phyloP scores from a whole-genome alignment of 2,113 vertebrate genomes.

The Ovis aries region ARS-UI_Ramb_v3.0 NC_056056.1:22727001-22727500 shows the following conservation, averaged over 20 bases:
- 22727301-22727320: background rate
- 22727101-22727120: background rate
- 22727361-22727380: conserved; percentile 31
- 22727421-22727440: conserved; percentile 75
- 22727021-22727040: background rate
- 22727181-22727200: background rate
- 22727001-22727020: background rate
- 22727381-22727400: conserved; percentile 53
- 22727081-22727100: background rate
- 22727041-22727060: background rate
- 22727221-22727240: background rate
- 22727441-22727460: conserved; percentile 66
- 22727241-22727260: background rate
- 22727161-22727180: background rate
- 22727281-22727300: conserved; percentile 32
- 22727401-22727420: conserved; percentile 54
- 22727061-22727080: background rate
- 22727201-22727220: background rate
- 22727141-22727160: background rate
- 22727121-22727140: background rate
- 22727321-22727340: conserved; percentile 20
- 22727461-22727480: conserved; percentile 74
- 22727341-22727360: background rate
- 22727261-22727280: background rate
- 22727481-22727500: conserved; percentile 76